A percentile compares a stretch with the other conserved stretches of the same genome.
These are phyloP conservation scores for Pteria penguin DNA, from an alignment of 2,888 invertebrate species.

Conservation along the genomic window DNA sequence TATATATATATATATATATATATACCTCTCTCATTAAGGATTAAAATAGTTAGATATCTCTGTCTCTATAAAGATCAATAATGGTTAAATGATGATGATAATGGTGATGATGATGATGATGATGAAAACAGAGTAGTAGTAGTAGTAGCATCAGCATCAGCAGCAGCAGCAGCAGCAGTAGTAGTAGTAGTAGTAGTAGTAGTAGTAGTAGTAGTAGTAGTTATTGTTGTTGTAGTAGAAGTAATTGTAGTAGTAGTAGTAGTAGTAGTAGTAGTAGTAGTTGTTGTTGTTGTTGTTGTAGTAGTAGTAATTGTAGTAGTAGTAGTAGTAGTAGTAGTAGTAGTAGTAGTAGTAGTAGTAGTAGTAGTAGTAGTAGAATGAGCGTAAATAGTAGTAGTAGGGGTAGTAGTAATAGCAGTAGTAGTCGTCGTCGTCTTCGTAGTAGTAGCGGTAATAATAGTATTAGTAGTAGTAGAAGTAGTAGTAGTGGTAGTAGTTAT, in stretches of 20 bases:
- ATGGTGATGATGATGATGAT: too few relatives aligned
- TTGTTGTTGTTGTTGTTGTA: neutral
- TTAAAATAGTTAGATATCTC: too few relatives aligned
- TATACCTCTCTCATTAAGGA: too few relatives aligned
- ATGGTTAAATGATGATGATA: too few relatives aligned
- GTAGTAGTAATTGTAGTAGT: too few relatives aligned
- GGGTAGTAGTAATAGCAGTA: too few relatives aligned
- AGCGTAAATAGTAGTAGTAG: neutral
- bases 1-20: neutral
- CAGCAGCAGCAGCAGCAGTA: neutral
- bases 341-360: neutral
- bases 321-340: neutral
- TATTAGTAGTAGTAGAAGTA: neutral
- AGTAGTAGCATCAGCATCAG: neutral
- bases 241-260: neutral
- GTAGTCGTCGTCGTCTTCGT: too few relatives aligned
- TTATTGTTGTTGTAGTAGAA: neutral
- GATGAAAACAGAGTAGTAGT: neutral
- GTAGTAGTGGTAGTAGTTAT: neutral
- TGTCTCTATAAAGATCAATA: too few relatives aligned
- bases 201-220: neutral
- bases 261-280: neutral
- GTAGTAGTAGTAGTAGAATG: neutral
- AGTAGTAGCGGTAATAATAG: too few relatives aligned
- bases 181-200: neutral